Evolutionary conservation across 2,888 invertebrate species (phyloP).

Genomic region (Drosophila monieri): DNA sequence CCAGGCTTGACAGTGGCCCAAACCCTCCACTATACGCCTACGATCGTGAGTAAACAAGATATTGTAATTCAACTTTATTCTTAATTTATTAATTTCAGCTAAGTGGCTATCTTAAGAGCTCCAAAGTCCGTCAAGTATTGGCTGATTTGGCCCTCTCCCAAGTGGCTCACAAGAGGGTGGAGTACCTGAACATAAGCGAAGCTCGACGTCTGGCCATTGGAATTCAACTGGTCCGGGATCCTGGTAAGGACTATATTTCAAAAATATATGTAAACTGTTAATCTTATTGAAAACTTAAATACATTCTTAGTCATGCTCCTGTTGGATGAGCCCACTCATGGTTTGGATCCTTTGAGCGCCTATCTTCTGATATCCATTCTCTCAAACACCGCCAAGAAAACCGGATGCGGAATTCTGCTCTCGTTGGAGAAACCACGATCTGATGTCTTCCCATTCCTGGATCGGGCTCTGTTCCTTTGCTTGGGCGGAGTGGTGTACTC

Average conservation of each 20-base stretch:
- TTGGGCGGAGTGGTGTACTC: constrained; percentile 96
- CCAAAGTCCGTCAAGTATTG: constrained; percentile 95
- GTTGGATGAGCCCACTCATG: constrained; percentile 97
- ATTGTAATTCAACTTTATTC: not conserved
- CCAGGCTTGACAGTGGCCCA: constrained; percentile 95
- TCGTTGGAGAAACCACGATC: constrained; percentile 97
- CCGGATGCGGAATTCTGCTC: constrained; percentile 94
- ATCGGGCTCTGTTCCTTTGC: constrained; percentile 94
- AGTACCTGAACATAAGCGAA: constrained; percentile 94
- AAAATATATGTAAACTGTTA: not conserved
- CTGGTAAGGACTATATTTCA: constrained; percentile 86
- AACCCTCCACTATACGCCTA: constrained; percentile 91
- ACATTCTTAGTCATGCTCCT: constrained; percentile 89
- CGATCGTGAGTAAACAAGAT: constrained; percentile 86
- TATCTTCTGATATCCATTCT: constrained; percentile 97
- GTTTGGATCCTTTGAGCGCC: constrained; percentile 96
- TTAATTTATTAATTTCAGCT: constrained; percentile 70
- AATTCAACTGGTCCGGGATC: constrained; percentile 96
- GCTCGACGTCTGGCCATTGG: constrained; percentile 95
- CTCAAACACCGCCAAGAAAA: constrained; percentile 94
- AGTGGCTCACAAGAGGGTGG: constrained; percentile 93
- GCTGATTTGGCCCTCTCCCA: constrained; percentile 97
- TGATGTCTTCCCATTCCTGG: constrained; percentile 97
- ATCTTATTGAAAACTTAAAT: not conserved
- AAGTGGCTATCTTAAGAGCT: constrained; percentile 90